Evolutionary conservation across 2,888 invertebrate genomes (phyloP).

Genomic region (Drosophila lutescens): DNA sequence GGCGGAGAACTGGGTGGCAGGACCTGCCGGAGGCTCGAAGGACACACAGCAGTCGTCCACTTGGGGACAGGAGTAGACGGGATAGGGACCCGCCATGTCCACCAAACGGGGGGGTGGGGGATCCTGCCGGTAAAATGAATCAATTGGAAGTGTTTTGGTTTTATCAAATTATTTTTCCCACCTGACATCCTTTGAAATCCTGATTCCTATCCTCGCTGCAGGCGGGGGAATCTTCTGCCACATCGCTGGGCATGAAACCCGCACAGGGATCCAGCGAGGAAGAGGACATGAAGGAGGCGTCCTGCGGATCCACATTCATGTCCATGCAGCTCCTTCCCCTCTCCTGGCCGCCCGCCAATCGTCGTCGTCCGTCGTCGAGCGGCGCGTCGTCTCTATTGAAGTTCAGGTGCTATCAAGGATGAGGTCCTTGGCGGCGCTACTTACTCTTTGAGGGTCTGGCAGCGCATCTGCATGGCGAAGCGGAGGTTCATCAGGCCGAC

Average conservation of each 20-base stretch:
- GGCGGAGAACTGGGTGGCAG: slow-evolving; percentile 49
- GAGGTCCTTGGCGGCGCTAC: slow-evolving; percentile 46
- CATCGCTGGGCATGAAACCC: slow-evolving; percentile 35
- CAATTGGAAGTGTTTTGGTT: not conserved
- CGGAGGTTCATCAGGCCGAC: slow-evolving; percentile 55
- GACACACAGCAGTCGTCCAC: slow-evolving; percentile 27
- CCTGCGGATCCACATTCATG: slow-evolving; percentile 16
- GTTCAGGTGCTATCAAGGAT: slow-evolving; percentile 48
- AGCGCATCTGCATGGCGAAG: slow-evolving; percentile 48
- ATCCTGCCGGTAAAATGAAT: not conserved
- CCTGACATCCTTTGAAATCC: not conserved
- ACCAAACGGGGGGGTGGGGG: not conserved
- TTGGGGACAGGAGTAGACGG: slow-evolving; percentile 38
- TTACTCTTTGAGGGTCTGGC: slow-evolving; percentile 56
- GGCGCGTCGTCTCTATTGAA: slow-evolving; percentile 56
- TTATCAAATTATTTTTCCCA: not conserved
- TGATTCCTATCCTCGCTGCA: not conserved
- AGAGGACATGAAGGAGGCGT: slow-evolving; percentile 13
- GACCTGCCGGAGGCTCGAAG: slow-evolving; percentile 16
- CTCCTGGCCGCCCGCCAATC: slow-evolving; percentile 10
- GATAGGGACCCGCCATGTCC: slow-evolving; percentile 62
- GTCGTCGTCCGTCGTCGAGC: slow-evolving; percentile 13
- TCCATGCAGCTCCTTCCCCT: slow-evolving; percentile 4
- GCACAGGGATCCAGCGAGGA: slow-evolving; percentile 57
- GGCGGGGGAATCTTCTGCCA: not conserved